Evolutionary conservation across 2,113 vertebrate genomes (phyloP).

Genomic region (Toxotes chatareus): DNA sequence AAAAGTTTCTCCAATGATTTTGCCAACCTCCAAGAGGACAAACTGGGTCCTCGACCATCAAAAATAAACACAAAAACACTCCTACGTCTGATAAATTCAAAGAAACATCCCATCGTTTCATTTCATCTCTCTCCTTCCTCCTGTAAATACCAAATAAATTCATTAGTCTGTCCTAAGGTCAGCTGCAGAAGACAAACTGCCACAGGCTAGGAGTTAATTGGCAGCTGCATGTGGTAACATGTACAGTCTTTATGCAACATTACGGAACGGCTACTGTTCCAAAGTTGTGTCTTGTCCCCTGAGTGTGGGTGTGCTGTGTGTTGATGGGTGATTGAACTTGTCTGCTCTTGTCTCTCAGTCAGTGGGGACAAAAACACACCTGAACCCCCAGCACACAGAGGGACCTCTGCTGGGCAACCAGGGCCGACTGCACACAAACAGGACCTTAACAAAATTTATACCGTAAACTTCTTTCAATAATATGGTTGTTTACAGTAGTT

Average conservation of each 20-base stretch:
- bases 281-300: slow-evolving; percentile 44
- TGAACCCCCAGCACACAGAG: slow-evolving; percentile 49
- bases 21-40: background rate
- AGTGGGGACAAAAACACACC: slow-evolving; percentile 56
- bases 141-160: slow-evolving; percentile 29
- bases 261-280: slow-evolving; percentile 58
- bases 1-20: background rate
- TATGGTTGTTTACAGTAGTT: background rate
- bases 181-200: slow-evolving; percentile 33
- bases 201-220: slow-evolving; percentile 75
- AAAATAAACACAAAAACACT: background rate
- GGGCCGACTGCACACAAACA: slow-evolving; percentile 10
- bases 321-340: slow-evolving; percentile 72
- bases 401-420: slow-evolving; percentile 9
- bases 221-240: slow-evolving; percentile 63
- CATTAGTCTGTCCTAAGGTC: slow-evolving; percentile 8
- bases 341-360: slow-evolving; percentile 79
- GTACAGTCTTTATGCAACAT: slow-evolving; percentile 39
- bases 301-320: slow-evolving; percentile 59
- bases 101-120: background rate
- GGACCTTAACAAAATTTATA: background rate
- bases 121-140: background rate
- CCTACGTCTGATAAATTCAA: background rate
- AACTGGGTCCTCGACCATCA: background rate
- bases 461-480: background rate